phyloP scores from a whole-genome alignment of 2,888 invertebrate species.

The Ptychoptera albimana region DNA sequence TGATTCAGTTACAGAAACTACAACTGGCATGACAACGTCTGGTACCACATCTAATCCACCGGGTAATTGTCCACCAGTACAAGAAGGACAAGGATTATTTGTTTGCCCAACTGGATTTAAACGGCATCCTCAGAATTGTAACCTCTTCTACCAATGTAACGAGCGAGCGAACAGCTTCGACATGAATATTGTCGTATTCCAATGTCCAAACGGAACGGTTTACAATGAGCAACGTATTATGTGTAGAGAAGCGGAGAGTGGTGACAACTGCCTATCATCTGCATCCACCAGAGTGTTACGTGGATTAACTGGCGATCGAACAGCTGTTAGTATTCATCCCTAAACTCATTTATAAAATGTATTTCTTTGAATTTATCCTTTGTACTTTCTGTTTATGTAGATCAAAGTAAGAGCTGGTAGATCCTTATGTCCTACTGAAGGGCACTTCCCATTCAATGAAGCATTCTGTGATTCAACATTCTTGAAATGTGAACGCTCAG shows the following conservation, averaged over 20 bases:
- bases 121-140: constrained; percentile 68
- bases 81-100: constrained; percentile 49
- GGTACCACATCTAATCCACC: constrained; percentile 7
- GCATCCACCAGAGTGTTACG: constrained; percentile 21
- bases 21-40: constrained; percentile 3
- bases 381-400: constrained; percentile 32
- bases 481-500: constrained; percentile 46
- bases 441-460: constrained; percentile 51
- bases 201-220: constrained; percentile 61
- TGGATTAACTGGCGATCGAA: constrained; percentile 10
- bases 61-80: constrained; percentile 20
- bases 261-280: constrained; percentile 24
- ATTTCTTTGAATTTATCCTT: constrained; percentile 5
- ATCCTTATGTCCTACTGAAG: constrained; percentile 46
- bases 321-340: constrained; percentile 8
- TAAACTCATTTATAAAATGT: background rate
- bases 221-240: constrained; percentile 57
- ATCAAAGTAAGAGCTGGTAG: constrained; percentile 39
- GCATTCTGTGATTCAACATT: constrained; percentile 54
- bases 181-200: constrained; percentile 54
- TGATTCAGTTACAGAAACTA: constrained; percentile 1
- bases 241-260: constrained; percentile 48
- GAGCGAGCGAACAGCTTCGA: constrained; percentile 46
- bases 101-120: constrained; percentile 72
- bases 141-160: constrained; percentile 71